Conservation (phyloP, 1,140 invertebrate species). For the Paraescarpia echinospica region DNA sequence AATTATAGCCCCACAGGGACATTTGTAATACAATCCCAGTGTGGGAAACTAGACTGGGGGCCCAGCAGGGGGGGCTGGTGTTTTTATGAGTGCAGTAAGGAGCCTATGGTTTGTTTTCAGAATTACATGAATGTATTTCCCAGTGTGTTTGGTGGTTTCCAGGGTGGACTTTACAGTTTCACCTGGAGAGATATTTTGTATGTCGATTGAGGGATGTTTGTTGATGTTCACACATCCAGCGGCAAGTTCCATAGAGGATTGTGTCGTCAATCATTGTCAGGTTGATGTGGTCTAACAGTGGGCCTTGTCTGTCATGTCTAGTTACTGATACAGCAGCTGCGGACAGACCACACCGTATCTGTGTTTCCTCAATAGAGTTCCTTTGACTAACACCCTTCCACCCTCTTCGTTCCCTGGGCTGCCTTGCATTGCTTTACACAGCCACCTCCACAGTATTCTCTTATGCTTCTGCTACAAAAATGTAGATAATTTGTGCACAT, state of each 20-base stretch:
- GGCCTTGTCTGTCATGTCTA: background rate
- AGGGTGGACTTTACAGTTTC: background rate
- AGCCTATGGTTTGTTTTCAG: background rate
- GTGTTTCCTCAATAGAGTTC: background rate
- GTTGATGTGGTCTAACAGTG: background rate
- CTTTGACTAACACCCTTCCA: background rate
- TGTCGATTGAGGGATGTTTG: background rate
- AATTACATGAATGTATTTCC: background rate
- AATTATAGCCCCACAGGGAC: background rate
- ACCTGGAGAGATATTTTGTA: background rate
- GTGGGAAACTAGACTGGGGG: background rate
- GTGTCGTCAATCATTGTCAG: background rate
- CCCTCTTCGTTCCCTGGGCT: background rate
- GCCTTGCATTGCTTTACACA: too few species aligned
- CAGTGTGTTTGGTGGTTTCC: background rate
- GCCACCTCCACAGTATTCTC: too few species aligned
- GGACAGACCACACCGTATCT: background rate
- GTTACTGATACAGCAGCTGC: background rate
- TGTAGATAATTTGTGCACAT: too few species aligned
- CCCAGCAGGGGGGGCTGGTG: too few species aligned
- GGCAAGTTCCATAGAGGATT: background rate
- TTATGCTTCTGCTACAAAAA: too few species aligned
- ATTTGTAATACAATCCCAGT: background rate
- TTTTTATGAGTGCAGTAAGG: background rate
- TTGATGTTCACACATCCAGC: background rate